A percentile compares a stretch with the other conserved stretches of the same genome.
phyloP scores from a whole-genome alignment of 2,797 vertebrate species.

The Strix occidentalis region DNA sequence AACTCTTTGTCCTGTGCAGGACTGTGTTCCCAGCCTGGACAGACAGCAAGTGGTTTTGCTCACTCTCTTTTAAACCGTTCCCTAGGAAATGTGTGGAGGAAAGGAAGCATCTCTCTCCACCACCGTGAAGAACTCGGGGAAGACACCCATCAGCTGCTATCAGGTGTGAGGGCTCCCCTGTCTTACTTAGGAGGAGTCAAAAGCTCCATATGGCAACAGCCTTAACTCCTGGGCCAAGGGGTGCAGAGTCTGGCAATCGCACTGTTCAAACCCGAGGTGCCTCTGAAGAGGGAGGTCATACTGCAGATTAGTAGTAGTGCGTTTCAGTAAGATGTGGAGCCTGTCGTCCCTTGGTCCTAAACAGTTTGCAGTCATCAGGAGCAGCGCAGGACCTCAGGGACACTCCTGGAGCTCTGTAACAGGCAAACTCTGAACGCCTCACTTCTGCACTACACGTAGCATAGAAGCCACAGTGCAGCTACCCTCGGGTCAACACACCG shows the following conservation, averaged over 20 bases:
- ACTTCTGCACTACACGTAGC: neutral
- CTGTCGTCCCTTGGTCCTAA: neutral
- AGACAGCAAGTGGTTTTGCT: neutral
- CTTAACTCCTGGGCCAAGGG: neutral
- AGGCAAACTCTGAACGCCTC: neutral
- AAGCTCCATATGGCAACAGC: neutral
- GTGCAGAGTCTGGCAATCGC: no score
- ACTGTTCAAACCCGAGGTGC: neutral
- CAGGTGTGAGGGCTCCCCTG: neutral
- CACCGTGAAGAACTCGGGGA: neutral
- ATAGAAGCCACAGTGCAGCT: neutral
- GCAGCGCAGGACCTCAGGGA: neutral
- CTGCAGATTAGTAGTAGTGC: neutral
- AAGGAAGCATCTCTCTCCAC: neutral
- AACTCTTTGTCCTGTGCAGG: neutral
- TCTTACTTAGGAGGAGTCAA: neutral
- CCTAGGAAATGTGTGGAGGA: neutral
- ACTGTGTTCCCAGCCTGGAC: neutral
- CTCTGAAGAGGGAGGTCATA: neutral
- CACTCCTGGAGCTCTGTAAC: neutral
- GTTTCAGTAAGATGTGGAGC: neutral
- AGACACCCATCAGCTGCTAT: neutral
- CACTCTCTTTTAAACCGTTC: neutral
- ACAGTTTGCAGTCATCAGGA: neutral
- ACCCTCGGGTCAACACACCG: neutral